phyloP scores from a whole-genome alignment of 2,797 vertebrate genomes.

The Pseudomugil tenellus region DNA sequence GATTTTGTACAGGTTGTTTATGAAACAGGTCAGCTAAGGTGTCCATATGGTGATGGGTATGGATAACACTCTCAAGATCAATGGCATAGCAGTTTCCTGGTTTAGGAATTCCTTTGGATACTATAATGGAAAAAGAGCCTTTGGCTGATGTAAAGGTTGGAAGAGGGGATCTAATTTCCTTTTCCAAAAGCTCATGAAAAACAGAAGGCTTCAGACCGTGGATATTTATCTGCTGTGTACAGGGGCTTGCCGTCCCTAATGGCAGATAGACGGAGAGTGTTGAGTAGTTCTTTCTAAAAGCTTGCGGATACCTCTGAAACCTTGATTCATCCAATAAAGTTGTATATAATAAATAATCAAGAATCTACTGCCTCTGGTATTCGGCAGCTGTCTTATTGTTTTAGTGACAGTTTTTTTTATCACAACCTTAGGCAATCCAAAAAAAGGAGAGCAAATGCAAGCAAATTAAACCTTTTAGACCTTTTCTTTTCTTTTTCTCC shows the following conservation, averaged over 20 bases:
- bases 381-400: slow-evolving; percentile 54
- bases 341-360: slow-evolving; percentile 50
- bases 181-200: slow-evolving; percentile 82
- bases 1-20: slow-evolving; percentile 27
- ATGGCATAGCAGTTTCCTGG: slow-evolving; percentile 48
- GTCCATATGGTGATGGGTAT: slow-evolving; percentile 43
- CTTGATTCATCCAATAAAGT: slow-evolving; percentile 48
- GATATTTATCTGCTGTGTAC: slow-evolving; percentile 77
- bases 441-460: slow-evolving; percentile 9
- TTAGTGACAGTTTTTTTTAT: slow-evolving; percentile 60
- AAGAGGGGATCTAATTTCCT: slow-evolving; percentile 78
- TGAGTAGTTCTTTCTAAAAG: slow-evolving; percentile 59
- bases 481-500: background rate
- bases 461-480: slow-evolving; percentile 1
- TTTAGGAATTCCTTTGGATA: slow-evolving; percentile 66
- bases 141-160: slow-evolving; percentile 64
- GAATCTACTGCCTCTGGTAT: slow-evolving; percentile 31
- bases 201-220: slow-evolving; percentile 75
- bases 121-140: slow-evolving; percentile 67
- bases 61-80: slow-evolving; percentile 63
- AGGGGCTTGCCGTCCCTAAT: slow-evolving; percentile 53
- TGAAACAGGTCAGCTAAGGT: slow-evolving; percentile 47
- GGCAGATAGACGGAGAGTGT: slow-evolving; percentile 43
- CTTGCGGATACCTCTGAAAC: slow-evolving; percentile 40
- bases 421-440: slow-evolving; percentile 27